These are phyloP conservation scores for Polyommatus icarus DNA, from an alignment of 2,888 invertebrate species.

Conservation along the genomic window DNA sequence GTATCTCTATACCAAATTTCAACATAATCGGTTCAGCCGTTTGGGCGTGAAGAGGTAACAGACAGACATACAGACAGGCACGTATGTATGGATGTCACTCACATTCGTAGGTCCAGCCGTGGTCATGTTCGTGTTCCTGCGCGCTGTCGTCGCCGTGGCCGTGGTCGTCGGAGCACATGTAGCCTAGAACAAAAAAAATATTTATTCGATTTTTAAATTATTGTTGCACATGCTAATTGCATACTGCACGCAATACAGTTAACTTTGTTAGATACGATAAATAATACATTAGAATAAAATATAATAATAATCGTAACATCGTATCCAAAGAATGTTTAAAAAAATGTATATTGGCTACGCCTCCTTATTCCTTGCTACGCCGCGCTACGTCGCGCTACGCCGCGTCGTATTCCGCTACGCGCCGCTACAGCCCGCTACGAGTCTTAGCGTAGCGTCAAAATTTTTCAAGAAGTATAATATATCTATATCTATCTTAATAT, in stretches of 20 bases:
- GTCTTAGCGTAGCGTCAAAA: too few relatives aligned
- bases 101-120: constrained; percentile 64
- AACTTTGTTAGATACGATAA: neutral
- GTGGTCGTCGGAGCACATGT: constrained; percentile 44
- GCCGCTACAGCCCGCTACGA: neutral
- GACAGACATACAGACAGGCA: too few relatives aligned
- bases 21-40: neutral
- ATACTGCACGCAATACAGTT: neutral
- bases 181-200: constrained; percentile 52
- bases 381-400: neutral
- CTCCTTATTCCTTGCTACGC: neutral
- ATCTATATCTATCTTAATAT: too few relatives aligned
- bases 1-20: neutral
- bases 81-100: constrained; percentile 45
- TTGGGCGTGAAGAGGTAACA: too few relatives aligned
- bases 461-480: too few relatives aligned
- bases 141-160: constrained; percentile 1
- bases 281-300: neutral
- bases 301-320: neutral
- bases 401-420: neutral
- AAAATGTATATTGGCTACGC: neutral
- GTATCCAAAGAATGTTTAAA: neutral
- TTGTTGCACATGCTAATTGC: neutral
- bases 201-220: neutral
- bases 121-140: constrained; percentile 34